Evolutionary conservation across 2,113 vertebrate species (phyloP), one percentile per base, ranked within the genome.

Genomic region (Engystomops pustulosus): DNA sequence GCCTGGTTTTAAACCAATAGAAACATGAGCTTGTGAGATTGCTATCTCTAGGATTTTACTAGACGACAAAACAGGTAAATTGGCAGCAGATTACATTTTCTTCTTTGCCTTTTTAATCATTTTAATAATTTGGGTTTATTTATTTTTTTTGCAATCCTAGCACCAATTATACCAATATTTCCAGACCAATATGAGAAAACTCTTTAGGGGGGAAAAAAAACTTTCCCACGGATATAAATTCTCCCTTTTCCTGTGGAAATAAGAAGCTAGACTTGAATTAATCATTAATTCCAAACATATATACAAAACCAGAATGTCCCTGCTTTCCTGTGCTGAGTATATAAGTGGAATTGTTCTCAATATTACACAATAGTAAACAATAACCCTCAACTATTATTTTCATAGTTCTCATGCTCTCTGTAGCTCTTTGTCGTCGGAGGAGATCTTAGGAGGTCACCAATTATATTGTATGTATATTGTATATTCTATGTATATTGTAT

Each of bases 21-120:
- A 10, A 72, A 81, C 80, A 58, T 41, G 34, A 71, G 80, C 68
- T 58, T 49, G 51, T 30, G 68, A 81, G 80, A 71, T 58, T 67
- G 49, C 47, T 58, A 81, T 58, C 67, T 38, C 34, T 53, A 36
- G 10, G 36, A 58, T 72, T 71, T 71, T 30, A 53, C 23, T 71
- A 36, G 49, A 32, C 67, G 58, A 72, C 32, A 72, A 58, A 70
- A 58, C n/a, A 9, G 80, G 41, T 58, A 81, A 18, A 23, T 58
- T 81, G 79, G 65, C 44, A 36, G 45, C 2, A 41, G 67, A 41
- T 49, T 34, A 71, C 32, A 58, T 55, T 70, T 30, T 45, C 65
- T 67, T 79, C 14, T 51, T 51, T 68, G 45, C 45, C 6, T 49
- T 80, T 69, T 51, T 34, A 49, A 69, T 69, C 44, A 20, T n/a